Evolutionary conservation across 2,797 vertebrate genomes (phyloP), one percentile per base, ranked within the genome.

Genomic region (Miichthys miiuy): DNA sequence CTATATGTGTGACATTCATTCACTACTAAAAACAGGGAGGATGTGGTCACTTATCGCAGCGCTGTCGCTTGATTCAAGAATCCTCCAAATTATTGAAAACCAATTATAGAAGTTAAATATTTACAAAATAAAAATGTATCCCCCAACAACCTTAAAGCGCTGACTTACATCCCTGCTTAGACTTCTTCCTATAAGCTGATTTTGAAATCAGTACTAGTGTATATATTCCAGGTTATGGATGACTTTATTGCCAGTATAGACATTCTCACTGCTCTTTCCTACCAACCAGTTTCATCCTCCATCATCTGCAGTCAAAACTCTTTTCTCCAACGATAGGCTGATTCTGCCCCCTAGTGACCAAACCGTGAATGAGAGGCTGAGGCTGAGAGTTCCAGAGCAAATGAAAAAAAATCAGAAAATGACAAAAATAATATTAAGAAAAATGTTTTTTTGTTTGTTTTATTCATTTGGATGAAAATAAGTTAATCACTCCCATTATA

Each of bases 281-380:
- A 23, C 52, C 58, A 23, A 2, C 42, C 10, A 27, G 6, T 52
- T 54, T 14, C 16, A 62, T 62, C 20, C 25, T 61, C 27, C n/a
- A 48, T 58, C 9, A 11, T 44, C 44, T 74, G 34, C 54, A 55
- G 11, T 3, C 16, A 2, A 55, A 21, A 23, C 2, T 38, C n/a
- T 60, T 23, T 20, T 30, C 41, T 50, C 34, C 66, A 69, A 25
- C 6, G 65, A 60, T 27, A 64, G 83, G 70, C 46, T 60, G 6
- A 82, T 77, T 71, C 86, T 93, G 91, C 91, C 91, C 87, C 82
- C 93, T 90, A 55, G 72, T 91, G 92, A 46, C 27, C 6, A 12
- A 0, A 9, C 7, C 30, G 25, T 55, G 10, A 71, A 46, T 10
- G 2, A 52, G 13, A 5, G 4, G 25, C 9, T 30, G 13, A 4